phyloP scores from a whole-genome alignment of 2,113 vertebrate species.

The Aramus guarauna region DNA sequence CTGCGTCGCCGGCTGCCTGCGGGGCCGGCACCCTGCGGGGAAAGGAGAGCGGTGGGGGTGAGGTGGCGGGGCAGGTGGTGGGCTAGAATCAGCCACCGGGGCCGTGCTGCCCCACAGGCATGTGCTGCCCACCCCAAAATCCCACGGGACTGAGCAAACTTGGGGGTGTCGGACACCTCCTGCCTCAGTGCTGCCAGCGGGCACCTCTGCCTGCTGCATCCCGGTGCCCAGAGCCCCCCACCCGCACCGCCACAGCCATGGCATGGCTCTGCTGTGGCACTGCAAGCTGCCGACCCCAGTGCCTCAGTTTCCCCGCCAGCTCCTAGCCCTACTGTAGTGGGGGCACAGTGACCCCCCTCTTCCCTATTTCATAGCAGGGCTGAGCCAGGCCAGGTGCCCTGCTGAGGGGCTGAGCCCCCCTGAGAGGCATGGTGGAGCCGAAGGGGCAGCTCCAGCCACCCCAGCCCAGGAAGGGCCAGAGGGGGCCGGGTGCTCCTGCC shows the following conservation, averaged over 20 bases:
- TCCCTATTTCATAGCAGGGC: neutral
- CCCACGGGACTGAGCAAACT: neutral
- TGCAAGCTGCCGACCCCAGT: neutral
- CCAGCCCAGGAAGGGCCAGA: neutral
- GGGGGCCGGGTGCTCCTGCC: neutral
- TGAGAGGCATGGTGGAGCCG: neutral
- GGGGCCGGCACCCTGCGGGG: neutral
- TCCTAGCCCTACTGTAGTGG: neutral
- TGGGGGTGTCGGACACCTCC: neutral
- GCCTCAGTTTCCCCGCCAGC: neutral
- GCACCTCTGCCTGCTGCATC: neutral
- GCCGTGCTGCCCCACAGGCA: neutral
- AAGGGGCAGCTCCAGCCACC: neutral
- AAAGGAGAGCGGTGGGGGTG: neutral
- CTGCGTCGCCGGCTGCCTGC: accelerated
- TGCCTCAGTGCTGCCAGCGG: neutral
- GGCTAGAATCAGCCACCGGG: neutral
- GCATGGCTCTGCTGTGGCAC: neutral
- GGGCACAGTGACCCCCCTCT: accelerated
- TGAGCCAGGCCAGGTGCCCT: neutral
- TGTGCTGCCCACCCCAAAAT: neutral
- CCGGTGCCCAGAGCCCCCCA: too few relatives aligned
- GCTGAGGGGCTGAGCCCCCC: neutral
- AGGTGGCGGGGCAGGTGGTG: accelerated
- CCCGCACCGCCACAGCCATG: neutral